phyloP scores from a whole-genome alignment of 2,888 invertebrate species.

The Malthinus flaveolus region DNA sequence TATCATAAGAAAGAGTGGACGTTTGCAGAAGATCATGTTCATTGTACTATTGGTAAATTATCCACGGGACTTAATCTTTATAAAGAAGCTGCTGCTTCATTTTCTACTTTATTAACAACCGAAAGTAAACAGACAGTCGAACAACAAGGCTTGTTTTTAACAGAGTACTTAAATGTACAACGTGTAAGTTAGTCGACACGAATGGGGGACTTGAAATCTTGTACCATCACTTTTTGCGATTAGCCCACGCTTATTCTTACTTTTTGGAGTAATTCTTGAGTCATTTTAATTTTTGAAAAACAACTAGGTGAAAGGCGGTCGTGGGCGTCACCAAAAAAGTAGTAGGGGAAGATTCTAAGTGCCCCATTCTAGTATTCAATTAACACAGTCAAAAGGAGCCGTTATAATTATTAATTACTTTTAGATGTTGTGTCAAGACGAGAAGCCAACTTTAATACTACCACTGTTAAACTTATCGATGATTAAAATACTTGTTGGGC shows the following conservation, averaged over 20 bases:
- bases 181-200: constrained; percentile 61
- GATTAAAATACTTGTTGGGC: constrained; percentile 71
- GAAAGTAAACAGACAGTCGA: constrained; percentile 70
- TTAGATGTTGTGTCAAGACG: constrained; percentile 26
- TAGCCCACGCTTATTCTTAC: too few species aligned
- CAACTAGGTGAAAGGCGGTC: too few species aligned
- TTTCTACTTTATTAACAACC: constrained; percentile 75
- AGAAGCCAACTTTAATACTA: constrained; percentile 66
- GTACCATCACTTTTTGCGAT: too few species aligned
- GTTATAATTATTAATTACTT: too few species aligned
- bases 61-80: constrained; percentile 78
- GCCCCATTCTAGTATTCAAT: too few species aligned
- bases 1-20: constrained; percentile 79
- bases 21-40: constrained; percentile 93
- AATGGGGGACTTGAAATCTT: too few species aligned
- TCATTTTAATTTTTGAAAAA: too few species aligned
- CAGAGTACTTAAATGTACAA: constrained; percentile 85
- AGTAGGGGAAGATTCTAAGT: too few species aligned
- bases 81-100: constrained; percentile 72
- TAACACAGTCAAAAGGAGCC: too few species aligned
- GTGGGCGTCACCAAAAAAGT: too few species aligned
- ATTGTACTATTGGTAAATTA: constrained; percentile 90
- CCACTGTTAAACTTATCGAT: constrained; percentile 71
- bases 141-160: constrained; percentile 80
- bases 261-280: too few species aligned